Evolutionary conservation across 2,888 invertebrate species (phyloP), one percentile per base, ranked within the genome.

Genomic region (Heliothis peltigera): DNA sequence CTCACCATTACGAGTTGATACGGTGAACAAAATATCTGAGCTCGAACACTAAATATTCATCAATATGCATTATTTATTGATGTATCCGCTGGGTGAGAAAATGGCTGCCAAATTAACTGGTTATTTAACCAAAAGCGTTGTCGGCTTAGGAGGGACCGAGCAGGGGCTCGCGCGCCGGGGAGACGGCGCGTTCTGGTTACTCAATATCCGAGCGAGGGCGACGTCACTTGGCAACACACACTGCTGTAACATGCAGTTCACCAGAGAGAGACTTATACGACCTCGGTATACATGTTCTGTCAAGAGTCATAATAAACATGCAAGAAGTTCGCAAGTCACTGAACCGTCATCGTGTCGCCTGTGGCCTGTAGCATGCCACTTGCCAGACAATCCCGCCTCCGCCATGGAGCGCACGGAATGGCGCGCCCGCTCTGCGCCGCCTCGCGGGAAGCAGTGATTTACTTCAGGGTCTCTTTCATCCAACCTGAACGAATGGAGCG

Each of bases 401-500:
- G n/a, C n/a, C n/a, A n/a, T n/a, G 22, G 22, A n/a, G 17, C 46
- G 19, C 15, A 22, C 15, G 52, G 17, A 28, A 19, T 8, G 5
- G 25, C 25, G 32, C 39, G 4, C n/a, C n/a, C 39, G 6, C 15
- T 4, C 5, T 10, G 39, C 39, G 39, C 4, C 39, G n/a, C 39
- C 52, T 8, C 49, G 44, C 17, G 53, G 15, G 53, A 28, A 19
- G 66, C 75, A 53, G 61, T 64, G 70, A 62, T 54, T 64, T 64
- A 58, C 56, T 65, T 58, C 61, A 57, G 64, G 43, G 44, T 51
- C 52, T 43, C 64, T 46, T 56, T 63, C 42, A 44, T 52, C 54
- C 51, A 42, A 54, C 32, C 25, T 61, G 70, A 52, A 62, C 56
- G 61, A 71, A 63, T 68, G 52, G 46, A 60, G 52, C 57, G 52